Conservation (phyloP, 2,888 invertebrate species). For the Agrotis segetum region DNA sequence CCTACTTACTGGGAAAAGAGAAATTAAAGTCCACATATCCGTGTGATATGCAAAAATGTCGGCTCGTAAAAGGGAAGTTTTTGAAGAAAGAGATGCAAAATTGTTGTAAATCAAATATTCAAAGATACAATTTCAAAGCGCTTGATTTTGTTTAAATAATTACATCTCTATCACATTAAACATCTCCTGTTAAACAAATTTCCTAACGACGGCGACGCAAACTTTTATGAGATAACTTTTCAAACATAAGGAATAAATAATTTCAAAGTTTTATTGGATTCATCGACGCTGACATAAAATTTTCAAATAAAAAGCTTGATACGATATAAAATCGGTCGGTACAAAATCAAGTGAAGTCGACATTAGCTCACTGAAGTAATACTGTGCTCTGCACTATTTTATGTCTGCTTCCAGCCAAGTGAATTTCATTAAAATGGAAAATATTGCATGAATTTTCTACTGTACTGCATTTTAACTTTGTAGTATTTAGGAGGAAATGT, state of each 20-base stretch:
- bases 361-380: conserved; percentile 60
- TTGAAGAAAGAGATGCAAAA: conserved; percentile 5
- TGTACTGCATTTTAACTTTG: conserved; percentile 53
- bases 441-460: conserved; percentile 61
- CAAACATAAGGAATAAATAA: conserved; percentile 38
- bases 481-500: conserved; percentile 51
- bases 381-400: conserved; percentile 59
- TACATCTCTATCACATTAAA: not conserved
- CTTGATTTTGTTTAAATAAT: too few relatives aligned
- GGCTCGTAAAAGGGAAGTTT: conserved; percentile 28
- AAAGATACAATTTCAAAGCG: not conserved
- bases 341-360: conserved; percentile 55
- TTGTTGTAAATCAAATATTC: conserved; percentile 11
- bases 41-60: conserved; percentile 46
- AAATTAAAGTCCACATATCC: conserved; percentile 59
- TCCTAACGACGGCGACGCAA: conserved; percentile 7
- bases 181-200: not conserved
- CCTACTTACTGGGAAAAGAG: conserved; percentile 33
- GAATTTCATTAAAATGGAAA: conserved; percentile 66
- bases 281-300: conserved; percentile 20
- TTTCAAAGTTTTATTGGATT: conserved; percentile 37
- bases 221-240: conserved; percentile 34
- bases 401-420: conserved; percentile 61
- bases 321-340: conserved; percentile 58
- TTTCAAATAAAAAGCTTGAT: conserved; percentile 53